phyloP scores from a whole-genome alignment of 2,113 vertebrate species.

The Polypterus bichir region DNA sequence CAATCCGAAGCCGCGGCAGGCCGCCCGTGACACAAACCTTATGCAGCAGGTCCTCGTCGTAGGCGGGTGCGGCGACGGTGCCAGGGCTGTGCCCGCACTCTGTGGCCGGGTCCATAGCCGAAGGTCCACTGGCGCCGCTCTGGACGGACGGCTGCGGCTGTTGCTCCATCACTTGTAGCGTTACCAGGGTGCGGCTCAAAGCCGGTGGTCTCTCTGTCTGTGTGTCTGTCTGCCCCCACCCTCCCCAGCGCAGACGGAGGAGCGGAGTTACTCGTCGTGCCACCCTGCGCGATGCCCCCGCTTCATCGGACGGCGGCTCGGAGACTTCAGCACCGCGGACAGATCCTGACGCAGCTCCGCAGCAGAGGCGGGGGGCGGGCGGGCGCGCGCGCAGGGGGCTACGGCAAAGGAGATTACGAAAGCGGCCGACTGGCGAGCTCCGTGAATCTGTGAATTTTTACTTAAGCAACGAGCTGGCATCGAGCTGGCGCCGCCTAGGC shows the following conservation, averaged over 20 bases:
- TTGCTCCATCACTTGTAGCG: conserved; percentile 35
- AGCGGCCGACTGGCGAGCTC: no score
- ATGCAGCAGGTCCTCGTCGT: conserved; percentile 55
- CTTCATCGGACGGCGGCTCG: conserved; percentile 15
- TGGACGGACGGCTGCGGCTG: conserved; percentile 39
- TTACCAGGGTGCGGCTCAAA: conserved; percentile 42
- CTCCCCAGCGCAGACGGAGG: background rate
- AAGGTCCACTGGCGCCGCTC: conserved; percentile 33
- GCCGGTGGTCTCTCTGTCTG: conserved; percentile 32
- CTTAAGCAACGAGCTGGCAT: no score
- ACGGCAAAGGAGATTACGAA: no score
- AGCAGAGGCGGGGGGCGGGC: no score
- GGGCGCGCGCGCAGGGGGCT: no score
- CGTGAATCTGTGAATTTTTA: no score
- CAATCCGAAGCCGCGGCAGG: background rate
- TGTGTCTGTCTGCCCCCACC: conserved; percentile 18
- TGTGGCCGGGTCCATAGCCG: conserved; percentile 21
- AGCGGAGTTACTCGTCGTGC: background rate
- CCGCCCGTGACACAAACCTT: conserved; percentile 38
- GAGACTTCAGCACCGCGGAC: conserved; percentile 10
- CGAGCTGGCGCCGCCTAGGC: no score
- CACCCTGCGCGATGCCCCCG: background rate
- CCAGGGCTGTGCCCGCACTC: conserved; percentile 27
- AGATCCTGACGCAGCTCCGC: background rate
- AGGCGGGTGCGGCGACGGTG: conserved; percentile 20